Base-by-base conservation (phyloP, 2,113 vertebrate genomes). In the Chaenogobius annularis region DNA sequence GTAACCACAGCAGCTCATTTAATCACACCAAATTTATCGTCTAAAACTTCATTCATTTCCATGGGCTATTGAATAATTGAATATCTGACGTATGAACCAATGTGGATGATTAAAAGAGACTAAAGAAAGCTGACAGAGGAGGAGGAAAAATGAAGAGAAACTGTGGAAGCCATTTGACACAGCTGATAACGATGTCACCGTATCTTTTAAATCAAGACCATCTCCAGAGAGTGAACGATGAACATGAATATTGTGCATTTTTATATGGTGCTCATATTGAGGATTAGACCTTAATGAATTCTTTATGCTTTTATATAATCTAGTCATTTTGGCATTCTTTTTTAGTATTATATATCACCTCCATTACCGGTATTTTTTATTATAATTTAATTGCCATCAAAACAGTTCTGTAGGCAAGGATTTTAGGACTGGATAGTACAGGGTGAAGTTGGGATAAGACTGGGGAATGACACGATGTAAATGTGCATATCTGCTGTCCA, bases 1-100 rank as follows among this genome's bases (percentile, higher is more conserved):
- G 17, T 63, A 66, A 72, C 56, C 19, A 40, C 59, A 55, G 47
- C 26, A 56, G 70, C 66, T 47, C 56, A 20, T 61, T 65, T 71
- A 69, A 76, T 89, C 68, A 71, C 37, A 65, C 62, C 55, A 12
- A 83, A 78, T 77, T 79, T 46, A 80, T 78, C 26, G 71, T 31
- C 80, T 61, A 37, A 73, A 72, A 66, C 40, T 23, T 73, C 58
- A 77, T 83, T 61, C 35, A 55, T 85, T 73, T 71, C 62, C 66
- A 76, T 31, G 66, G 70, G 79, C 70, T 44, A 26, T 76, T 85
- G 47, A 85, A 83, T 84, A 79, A 81, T 79, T 81, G 64, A 86
- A 68, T 44, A 77, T 71, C 35, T 79, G 78, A 73, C 52, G 4
- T 63, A 76, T 70, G 56, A 54, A 54, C 35, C 65, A n/a, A 44